A percentile compares a stretch with the other conserved stretches of the same genome.
Evolutionary conservation across 2,113 vertebrate species (phyloP).

Genomic region (Falco punctatus): DNA sequence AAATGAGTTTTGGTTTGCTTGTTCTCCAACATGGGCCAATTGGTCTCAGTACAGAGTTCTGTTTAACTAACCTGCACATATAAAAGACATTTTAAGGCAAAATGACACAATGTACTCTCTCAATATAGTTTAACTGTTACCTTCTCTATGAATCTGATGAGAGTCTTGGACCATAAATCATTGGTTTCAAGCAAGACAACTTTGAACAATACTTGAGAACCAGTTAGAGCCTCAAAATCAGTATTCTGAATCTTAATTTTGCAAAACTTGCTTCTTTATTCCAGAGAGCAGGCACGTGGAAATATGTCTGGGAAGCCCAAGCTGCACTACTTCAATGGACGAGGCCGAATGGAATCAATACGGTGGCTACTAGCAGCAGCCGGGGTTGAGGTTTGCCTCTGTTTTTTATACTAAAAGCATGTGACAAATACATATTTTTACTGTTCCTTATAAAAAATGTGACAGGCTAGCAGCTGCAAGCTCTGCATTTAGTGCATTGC

Average conservation of each 20-base stretch:
- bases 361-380: slow-evolving; percentile 82
- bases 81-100: background rate
- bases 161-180: background rate
- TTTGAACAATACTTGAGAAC: background rate
- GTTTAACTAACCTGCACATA: background rate
- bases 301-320: slow-evolving; percentile 79
- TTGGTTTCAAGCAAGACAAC: background rate
- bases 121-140: background rate
- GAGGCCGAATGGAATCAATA: slow-evolving; percentile 85
- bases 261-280: background rate
- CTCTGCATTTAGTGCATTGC: background rate
- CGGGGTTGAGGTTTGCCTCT: slow-evolving; percentile 76
- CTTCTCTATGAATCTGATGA: background rate
- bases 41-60: background rate
- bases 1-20: background rate
- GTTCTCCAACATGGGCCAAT: background rate
- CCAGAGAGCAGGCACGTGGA: background rate
- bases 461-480: background rate
- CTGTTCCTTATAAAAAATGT: background rate
- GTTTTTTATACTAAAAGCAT: background rate
- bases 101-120: background rate
- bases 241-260: background rate
- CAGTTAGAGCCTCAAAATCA: background rate
- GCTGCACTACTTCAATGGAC: slow-evolving; percentile 79
- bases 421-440: background rate